Conservation (phyloP, 2,797 vertebrate genomes). For the Falco peregrinus region DNA sequence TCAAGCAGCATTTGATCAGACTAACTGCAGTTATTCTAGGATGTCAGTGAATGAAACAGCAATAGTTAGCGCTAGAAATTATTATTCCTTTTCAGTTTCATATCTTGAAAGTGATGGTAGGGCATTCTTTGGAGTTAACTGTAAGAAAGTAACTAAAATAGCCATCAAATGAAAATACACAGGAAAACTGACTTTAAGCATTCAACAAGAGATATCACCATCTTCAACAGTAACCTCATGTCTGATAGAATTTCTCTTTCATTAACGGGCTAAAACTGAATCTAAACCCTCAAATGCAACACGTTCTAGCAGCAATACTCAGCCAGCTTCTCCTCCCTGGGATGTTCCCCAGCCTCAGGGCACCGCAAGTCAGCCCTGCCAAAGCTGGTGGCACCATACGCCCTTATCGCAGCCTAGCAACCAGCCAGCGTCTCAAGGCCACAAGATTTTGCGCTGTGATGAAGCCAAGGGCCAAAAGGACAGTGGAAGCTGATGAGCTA, state of each 20-base stretch:
- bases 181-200: not conserved
- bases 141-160: not conserved
- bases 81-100: not conserved
- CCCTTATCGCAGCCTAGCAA: not conserved
- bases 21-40: not conserved
- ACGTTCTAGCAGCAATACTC: not conserved
- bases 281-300: not conserved
- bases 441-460: not conserved
- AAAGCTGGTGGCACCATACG: not conserved
- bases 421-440: not conserved
- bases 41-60: not conserved
- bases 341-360: not conserved
- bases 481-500: not conserved
- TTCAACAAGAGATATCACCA: not conserved
- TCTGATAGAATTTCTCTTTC: not conserved
- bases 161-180: not conserved
- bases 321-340: not conserved
- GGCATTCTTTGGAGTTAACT: not conserved
- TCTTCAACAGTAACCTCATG: not conserved
- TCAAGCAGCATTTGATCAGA: not conserved
- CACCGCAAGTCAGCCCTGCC: not conserved
- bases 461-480: not conserved
- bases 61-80: not conserved
- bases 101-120: not conserved
- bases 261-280: not conserved